Base-by-base conservation (phyloP, 1,140 invertebrate species). In the Zaprionus tsacasi region DNA sequence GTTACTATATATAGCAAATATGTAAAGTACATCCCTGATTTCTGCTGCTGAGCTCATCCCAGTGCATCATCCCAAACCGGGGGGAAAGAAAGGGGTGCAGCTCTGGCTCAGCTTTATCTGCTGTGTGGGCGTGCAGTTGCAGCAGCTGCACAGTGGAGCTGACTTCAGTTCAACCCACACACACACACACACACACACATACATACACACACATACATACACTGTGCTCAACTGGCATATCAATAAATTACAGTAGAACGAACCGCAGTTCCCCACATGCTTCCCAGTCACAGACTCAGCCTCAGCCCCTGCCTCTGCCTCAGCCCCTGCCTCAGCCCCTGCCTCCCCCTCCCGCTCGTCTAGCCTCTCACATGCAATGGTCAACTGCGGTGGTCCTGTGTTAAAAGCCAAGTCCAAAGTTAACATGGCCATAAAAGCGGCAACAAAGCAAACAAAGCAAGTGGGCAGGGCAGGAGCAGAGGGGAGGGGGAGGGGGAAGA, bases 371-470 rank as follows among this genome's bases (percentile, higher is more conserved):
- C 27, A 30, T 30, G 35, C 67, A 74, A 76, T 78, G 82, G 79
- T 86, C 59, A 63, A 79, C 63, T 58, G 67, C 59, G 75, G 76
- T 67, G 65, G 74, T 76, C 78, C 72, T 88, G 83, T 88, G 80
- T 88, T 88, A 89, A 89, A 88, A 89, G 85, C 85, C 85, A 89
- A 77, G 81, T 85, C 85, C 86, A 90, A 89, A 89, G 75, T 89
- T 89, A 89, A 89, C 85, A 89, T 89, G 86, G 65, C 81, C 81
- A 89, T 89, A 89, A 89, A 89, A 80, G 70, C 75, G 78, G 72
- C 78, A 76, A 76, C 70, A 89, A 89, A 71, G 65, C 78, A 72
- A 82, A 85, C 58, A 85, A 72, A 50, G 17, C 45, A 4, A 48
- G 45, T 10, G 43, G 27, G 8, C 55, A 54, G 33, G n/a, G 50